Evolutionary conservation across 2,797 vertebrate genomes (phyloP).

Genomic region (Acanthurus tractus): DNA sequence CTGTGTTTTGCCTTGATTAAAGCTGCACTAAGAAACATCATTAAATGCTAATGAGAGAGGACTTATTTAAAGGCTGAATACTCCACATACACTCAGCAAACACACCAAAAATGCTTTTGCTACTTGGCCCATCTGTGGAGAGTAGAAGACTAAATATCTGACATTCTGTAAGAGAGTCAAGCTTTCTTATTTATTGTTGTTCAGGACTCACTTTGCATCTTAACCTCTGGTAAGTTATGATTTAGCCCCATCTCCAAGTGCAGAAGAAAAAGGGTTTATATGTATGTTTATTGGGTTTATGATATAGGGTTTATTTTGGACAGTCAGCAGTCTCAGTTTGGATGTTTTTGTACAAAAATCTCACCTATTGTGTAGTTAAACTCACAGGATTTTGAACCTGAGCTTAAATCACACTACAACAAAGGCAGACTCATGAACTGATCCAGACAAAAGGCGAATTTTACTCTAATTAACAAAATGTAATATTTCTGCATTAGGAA

Average conservation of each 20-base stretch:
- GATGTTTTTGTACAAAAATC: conserved; percentile 36
- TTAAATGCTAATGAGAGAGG: not conserved
- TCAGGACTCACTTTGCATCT: conserved; percentile 30
- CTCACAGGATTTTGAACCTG: conserved; percentile 15
- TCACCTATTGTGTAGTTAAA: conserved; percentile 38
- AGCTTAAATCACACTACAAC: conserved; percentile 11
- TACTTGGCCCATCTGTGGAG: conserved; percentile 1
- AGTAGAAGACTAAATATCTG: not conserved
- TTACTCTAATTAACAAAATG: not conserved
- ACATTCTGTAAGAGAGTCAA: not conserved
- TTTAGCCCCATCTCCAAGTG: conserved; percentile 17
- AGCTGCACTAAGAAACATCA: not conserved
- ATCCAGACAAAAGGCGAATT: conserved; percentile 16
- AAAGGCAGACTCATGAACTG: conserved; percentile 19
- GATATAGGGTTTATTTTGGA: conserved; percentile 44
- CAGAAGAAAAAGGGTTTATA: not conserved
- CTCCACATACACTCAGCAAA: not conserved
- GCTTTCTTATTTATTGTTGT: conserved; percentile 16
- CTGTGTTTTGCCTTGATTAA: not conserved
- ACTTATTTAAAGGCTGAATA: not conserved
- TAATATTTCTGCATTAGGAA: too few relatives aligned
- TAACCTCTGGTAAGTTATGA: conserved; percentile 27
- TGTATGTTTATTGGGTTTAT: too few relatives aligned
- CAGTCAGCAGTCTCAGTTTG: conserved; percentile 31
- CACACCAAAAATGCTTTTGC: not conserved